phyloP scores from a whole-genome alignment of 2,888 invertebrate genomes.

The Venusia cambrica region DNA sequence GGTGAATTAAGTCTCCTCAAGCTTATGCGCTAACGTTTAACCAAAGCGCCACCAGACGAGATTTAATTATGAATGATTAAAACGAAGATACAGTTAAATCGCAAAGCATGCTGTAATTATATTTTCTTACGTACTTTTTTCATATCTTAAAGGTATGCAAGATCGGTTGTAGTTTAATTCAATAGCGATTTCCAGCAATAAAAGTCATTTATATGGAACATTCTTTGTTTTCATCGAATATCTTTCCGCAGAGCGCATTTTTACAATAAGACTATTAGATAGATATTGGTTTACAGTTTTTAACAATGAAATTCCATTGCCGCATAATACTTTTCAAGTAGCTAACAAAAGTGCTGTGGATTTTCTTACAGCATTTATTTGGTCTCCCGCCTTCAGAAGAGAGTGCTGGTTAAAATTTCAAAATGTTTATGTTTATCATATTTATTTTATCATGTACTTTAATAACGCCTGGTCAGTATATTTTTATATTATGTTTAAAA shows the following conservation, averaged over 20 bases:
- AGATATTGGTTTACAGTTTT: constrained; percentile 57
- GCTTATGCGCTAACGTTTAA: too few relatives aligned
- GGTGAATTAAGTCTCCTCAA: too few relatives aligned
- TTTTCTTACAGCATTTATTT: constrained; percentile 7
- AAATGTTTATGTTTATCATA: constrained; percentile 22
- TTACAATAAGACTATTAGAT: constrained; percentile 60
- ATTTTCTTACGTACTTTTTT: too few relatives aligned
- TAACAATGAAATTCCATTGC: constrained; percentile 47
- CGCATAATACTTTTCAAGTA: constrained; percentile 14
- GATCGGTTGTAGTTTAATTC: constrained; percentile 18
- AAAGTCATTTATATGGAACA: constrained; percentile 56
- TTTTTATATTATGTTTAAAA: neutral
- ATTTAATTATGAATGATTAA: too few relatives aligned
- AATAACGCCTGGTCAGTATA: constrained; percentile 25
- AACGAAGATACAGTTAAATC: too few relatives aligned
- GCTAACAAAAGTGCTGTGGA: constrained; percentile 10
- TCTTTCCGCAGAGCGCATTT: constrained; percentile 58
- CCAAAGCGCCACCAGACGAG: too few relatives aligned
- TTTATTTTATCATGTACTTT: constrained; percentile 11
- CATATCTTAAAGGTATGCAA: constrained; percentile 17
- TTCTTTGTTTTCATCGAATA: constrained; percentile 62
- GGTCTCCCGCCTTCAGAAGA: constrained; percentile 8
- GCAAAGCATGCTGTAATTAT: too few relatives aligned
- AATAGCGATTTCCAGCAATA: constrained; percentile 48
- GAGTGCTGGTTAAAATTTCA: constrained; percentile 10